Evolutionary conservation across 1,140 invertebrate genomes (phyloP), one percentile per base, ranked within the genome.

Genomic region (Octopus bimaculoides): DNA sequence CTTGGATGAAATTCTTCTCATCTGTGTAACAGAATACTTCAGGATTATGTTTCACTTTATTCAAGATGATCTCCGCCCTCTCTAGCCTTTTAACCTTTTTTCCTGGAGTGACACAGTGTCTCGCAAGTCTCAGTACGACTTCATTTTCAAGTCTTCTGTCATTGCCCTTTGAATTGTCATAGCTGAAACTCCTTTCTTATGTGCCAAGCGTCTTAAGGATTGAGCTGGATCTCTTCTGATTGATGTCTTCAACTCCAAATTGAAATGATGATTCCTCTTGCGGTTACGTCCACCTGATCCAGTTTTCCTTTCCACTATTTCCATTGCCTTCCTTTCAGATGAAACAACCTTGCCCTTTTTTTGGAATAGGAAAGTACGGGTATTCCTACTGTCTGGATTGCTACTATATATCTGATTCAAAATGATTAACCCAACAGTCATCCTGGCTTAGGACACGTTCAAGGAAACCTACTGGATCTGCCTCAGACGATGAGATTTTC

Each of bases 111-210:
- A 71, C 66, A 71, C 4, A 6, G 7, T 71, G 66, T 14, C 66
- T 71, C 66, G 7, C 14, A 6, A 20, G 7, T 71, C 66, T 71
- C 8, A 71, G 66, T 71, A 71, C 8, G 14, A 14, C 26, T 14
- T 71, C 8, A 71, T 71, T n/a, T 71, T 71, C 66, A 71, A 17
- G 66, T 71, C 66, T 71, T 71, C 66, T 71, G 9, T 71, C 9
- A 8, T 3, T 71, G 14, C 66, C 3, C 66, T 71, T 71, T 14
- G 14, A 71, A 71, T 20, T 71, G 66, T 10, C 26, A 71, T 71
- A 12, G 66, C 66, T 71, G 66, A 6, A 12, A 17, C 66, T 71
- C 66, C 66, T 71, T 14, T 71, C 9, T 71, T 20, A 71, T 17
- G 26, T 12, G 66, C 1, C 66, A 71, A 71, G 14, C 6, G 5